phyloP scores from a whole-genome alignment of 2,797 vertebrate species.

The Denticeps clupeoides region DNA sequence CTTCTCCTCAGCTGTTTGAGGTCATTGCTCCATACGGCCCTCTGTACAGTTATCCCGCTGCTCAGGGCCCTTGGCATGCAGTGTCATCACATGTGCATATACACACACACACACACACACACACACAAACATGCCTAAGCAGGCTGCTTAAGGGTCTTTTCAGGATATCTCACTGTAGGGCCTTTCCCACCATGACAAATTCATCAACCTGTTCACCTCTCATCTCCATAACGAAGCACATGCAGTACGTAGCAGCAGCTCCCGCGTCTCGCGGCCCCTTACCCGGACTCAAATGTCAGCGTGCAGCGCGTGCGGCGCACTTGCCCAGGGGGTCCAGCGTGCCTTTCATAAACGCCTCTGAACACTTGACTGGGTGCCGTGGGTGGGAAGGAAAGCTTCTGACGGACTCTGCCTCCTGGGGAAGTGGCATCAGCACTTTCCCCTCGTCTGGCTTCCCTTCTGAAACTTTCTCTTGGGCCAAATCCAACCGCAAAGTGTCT shows the following conservation, averaged over 20 bases:
- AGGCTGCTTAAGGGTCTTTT: no score
- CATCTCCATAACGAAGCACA: no score
- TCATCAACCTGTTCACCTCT: no score
- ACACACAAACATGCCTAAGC: no score
- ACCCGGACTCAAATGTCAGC: conserved; percentile 54
- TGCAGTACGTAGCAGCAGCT: no score
- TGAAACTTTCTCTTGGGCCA: conserved; percentile 30
- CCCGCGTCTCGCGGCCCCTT: conserved; percentile 46
- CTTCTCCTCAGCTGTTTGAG: conserved; percentile 60
- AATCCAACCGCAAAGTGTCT: no score
- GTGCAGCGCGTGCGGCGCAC: conserved; percentile 34
- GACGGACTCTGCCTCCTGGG: conserved; percentile 36
- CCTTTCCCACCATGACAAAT: no score
- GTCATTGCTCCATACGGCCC: conserved; percentile 48
- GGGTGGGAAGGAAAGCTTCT: conserved; percentile 45
- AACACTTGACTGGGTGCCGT: conserved; percentile 54
- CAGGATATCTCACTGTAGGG: no score
- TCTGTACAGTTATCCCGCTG: conserved; percentile 34
- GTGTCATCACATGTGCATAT: not conserved
- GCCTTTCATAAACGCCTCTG: conserved; percentile 46
- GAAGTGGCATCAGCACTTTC: conserved; percentile 30
- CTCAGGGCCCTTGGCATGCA: not conserved
- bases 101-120: not conserved
- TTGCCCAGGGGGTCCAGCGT: conserved; percentile 40
- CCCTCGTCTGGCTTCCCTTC: no score